Base-by-base conservation (phyloP, 1,140 invertebrate species). In the Hestina assimilis region DNA sequence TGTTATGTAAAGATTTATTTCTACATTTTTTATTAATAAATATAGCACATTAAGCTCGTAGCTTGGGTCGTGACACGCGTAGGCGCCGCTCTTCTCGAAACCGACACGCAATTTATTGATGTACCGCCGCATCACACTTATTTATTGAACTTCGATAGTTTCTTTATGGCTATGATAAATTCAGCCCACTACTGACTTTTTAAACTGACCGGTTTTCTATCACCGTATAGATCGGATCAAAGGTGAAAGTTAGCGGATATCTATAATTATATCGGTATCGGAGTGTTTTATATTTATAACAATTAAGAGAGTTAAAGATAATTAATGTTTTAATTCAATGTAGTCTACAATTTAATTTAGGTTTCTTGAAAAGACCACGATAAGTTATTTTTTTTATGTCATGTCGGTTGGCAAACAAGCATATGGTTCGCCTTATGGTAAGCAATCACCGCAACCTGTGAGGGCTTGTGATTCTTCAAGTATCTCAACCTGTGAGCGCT, bases 131-230 rank as follows among this genome's bases (percentile, higher is more conserved):
- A 71, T 77, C 61, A 71, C 57, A 65, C 62, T 66, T 78, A 78
- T 82, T 77, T 77, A 77, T 81, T 75, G 69, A 60, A 61, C 56
- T 66, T 45, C 57, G 56, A 69, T 72, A 64, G 60, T 59, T 63
- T 65, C 62, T 78, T 72, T 77, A 80, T 65, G 47, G 55, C 45
- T 51, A 43, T 48, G 63, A 69, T 73, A 66, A 61, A 63, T 55
- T 55, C 52, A 29, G 35, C 42, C 55, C 20, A 56, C 63, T 54
- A 58, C 28, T 38, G 54, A 58, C 20, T 40, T 53, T 21, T 65
- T 53, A 48, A 20, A 57, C 31, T 29, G 17, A 57, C 24, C 23
- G 23, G 54, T 48, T 48, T 29, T 31, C 14, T 31, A 29, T 31
- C 15, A 8, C 45, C 28, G 33, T 42, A 40, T 42, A 24, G 38